A percentile compares a stretch with the other conserved stretches of the same genome.
These are phyloP conservation scores for Dicrurus megarhynchus DNA, from an alignment of 2,113 vertebrate genomes.

Conservation along the genomic window DNA sequence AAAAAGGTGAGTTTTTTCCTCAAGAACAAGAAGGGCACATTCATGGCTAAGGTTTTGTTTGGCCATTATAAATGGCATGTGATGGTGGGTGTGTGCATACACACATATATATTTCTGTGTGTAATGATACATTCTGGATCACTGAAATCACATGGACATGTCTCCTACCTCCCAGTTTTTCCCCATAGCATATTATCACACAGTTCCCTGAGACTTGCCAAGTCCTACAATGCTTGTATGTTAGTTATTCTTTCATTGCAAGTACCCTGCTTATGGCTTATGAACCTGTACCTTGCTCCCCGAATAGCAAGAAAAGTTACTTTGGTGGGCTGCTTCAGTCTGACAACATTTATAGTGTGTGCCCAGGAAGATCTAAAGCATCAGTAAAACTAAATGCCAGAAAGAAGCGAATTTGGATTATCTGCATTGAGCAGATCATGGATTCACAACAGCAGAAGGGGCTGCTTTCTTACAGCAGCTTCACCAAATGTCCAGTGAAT, in stretches of 20 bases:
- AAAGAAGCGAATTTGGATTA: neutral
- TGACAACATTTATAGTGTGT: neutral
- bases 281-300: neutral
- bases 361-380: neutral
- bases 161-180: neutral
- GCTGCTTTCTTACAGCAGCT: neutral
- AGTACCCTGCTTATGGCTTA: neutral
- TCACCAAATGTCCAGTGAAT: conserved; percentile 41
- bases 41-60: neutral
- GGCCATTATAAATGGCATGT: neutral
- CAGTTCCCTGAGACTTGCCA: neutral
- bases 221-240: neutral
- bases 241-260: neutral
- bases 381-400: neutral
- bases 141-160: neutral
- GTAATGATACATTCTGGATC: neutral
- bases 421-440: neutral
- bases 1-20: neutral
- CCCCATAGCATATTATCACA: neutral
- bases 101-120: neutral
- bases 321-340: neutral
- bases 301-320: neutral
- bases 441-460: neutral
- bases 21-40: neutral
- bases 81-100: neutral